Evolutionary conservation across 2,797 vertebrate genomes (phyloP), one percentile per base, ranked within the genome.

Genomic region (Xyrichtys novacula): DNA sequence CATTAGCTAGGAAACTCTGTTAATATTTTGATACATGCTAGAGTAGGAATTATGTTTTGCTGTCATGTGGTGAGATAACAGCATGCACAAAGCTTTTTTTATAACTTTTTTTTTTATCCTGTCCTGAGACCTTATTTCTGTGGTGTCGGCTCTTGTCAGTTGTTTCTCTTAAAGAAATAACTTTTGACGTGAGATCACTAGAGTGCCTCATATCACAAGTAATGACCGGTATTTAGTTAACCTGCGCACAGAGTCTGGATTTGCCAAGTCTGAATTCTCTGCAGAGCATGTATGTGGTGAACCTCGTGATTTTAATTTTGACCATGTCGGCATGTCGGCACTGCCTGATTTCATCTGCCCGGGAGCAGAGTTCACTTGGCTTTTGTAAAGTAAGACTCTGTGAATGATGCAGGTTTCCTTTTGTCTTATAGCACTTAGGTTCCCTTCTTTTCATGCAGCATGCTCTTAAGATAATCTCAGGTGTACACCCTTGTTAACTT

Each of bases 361-460:
- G 7, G 38, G 57, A 50, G 28, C 54, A 25, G 46, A 38, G 46
- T 69, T 56, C 12, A 20, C 49, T 74, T 17, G 22, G 39, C 46
- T 71, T 64, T 65, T 61, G 20, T 17, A 17, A 11, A 20, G 4
- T 39, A 44, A 26, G 16, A 26, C 48, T 63, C 39, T 69, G 39
- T 47, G 8, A 48, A 20, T 23, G 20, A 29, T 43, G 31, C 14
- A 60, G 46, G 23, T 14, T 17, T 23, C 7, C 43, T 71, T 32
- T 34, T 46, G 28, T 66, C 62, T 68, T 78, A 31, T 48, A 81
- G 72, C 85, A 75, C 77, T 83, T 85, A 43, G n/a, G n/a, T 25
- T 22, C 56, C 22, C 2, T 32, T 73, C 46, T 43, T 12, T 60
- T 40, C 19, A 28, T n/a, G 42, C 61, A 29, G 5, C 34, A 16